A percentile compares a stretch with the other conserved stretches of the same genome.
phyloP scores from a whole-genome alignment of 2,888 invertebrate genomes.

The Lepidonotus clava region DNA sequence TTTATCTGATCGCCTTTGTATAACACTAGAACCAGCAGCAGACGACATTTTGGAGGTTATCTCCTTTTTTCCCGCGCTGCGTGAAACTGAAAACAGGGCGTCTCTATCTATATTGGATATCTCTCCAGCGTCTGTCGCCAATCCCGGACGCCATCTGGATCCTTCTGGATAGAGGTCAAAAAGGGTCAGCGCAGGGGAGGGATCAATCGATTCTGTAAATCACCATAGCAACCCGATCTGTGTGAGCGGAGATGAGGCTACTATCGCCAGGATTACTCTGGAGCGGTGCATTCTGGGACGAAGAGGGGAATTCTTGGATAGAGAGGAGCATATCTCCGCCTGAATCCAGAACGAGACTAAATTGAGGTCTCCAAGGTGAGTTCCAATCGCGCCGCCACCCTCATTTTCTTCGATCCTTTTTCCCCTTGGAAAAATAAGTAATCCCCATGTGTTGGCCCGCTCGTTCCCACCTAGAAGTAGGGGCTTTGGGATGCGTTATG shows the following conservation, averaged over 20 bases:
- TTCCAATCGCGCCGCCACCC: too few species aligned
- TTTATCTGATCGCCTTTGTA: constrained; percentile 6
- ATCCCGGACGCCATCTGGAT: background rate
- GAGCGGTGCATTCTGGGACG: background rate
- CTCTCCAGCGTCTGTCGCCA: constrained; percentile 13
- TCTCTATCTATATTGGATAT: constrained; percentile 44
- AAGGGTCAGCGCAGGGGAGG: background rate
- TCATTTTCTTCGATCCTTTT: too few species aligned
- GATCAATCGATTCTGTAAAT: constrained; percentile 17
- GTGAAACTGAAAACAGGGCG: background rate
- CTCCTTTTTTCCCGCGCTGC: background rate
- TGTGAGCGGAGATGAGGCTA: background rate
- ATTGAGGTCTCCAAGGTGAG: background rate
- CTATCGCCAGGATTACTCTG: background rate
- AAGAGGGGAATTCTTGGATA: background rate
- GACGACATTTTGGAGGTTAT: background rate
- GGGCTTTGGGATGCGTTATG: too few species aligned
- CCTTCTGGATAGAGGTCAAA: background rate
- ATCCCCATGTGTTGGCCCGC: too few species aligned
- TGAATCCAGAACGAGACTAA: too few species aligned
- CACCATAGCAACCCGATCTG: constrained; percentile 13
- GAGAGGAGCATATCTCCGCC: background rate
- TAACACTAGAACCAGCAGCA: background rate
- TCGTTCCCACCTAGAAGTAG: too few species aligned
- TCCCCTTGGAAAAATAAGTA: too few species aligned